These are phyloP conservation scores for Paratilapia polleni DNA, from an alignment of 2,113 vertebrate species.

Conservation along the genomic window DNA sequence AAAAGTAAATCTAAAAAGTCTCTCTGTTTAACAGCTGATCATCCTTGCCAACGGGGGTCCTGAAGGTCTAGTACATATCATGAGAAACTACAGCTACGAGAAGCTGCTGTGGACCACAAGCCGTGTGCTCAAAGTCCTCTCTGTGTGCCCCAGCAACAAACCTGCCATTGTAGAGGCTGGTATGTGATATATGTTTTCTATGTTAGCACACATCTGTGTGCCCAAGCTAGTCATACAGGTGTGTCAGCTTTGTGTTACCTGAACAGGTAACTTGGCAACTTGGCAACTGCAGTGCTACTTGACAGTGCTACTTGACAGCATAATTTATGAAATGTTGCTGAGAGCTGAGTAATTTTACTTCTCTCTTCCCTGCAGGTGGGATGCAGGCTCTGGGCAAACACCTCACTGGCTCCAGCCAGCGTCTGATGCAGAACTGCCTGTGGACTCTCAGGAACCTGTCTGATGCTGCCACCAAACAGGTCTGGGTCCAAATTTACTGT, in stretches of 20 bases:
- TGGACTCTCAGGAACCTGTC: constrained; percentile 97
- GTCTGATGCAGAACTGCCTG: constrained; percentile 93
- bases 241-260: constrained; percentile 26
- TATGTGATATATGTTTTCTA: constrained; percentile 75
- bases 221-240: constrained; percentile 28
- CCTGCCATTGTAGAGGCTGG: constrained; percentile 96
- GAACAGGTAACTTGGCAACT: background rate
- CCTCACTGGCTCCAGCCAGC: constrained; percentile 87
- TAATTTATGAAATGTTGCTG: constrained; percentile 24
- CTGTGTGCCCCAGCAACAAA: constrained; percentile 97
- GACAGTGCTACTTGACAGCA: background rate
- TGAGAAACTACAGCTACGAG: constrained; percentile 94
- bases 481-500: constrained; percentile 45
- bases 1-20: no score
- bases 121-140: constrained; percentile 95
- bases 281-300: background rate
- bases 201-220: constrained; percentile 31
- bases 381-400: constrained; percentile 96
- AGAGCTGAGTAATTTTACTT: constrained; percentile 3
- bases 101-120: constrained; percentile 98
- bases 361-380: constrained; percentile 82
- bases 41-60: constrained; percentile 93
- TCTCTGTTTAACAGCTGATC: constrained; percentile 84
- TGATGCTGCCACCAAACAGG: constrained; percentile 96
- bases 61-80: constrained; percentile 94